These are phyloP conservation scores for Sebastes schlegelii DNA, from an alignment of 2,113 vertebrate species.

Conservation along the genomic window DNA sequence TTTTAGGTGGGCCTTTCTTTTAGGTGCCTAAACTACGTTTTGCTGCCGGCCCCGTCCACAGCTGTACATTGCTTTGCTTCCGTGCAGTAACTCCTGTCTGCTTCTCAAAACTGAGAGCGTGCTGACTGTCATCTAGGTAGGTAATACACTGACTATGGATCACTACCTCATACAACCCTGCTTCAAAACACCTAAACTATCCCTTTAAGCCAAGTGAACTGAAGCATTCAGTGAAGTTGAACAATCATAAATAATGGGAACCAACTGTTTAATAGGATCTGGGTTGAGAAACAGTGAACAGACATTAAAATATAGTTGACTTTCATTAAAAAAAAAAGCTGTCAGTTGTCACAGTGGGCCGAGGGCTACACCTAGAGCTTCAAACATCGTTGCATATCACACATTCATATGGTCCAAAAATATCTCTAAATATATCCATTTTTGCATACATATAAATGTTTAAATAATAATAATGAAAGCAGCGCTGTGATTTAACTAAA, in stretches of 20 bases:
- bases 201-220: neutral
- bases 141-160: too few relatives aligned
- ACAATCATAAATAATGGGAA: neutral
- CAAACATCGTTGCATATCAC: neutral
- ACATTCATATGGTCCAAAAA: conserved; percentile 30
- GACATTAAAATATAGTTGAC: neutral
- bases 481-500: neutral
- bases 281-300: neutral
- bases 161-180: too few relatives aligned
- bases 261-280: neutral
- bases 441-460: neutral
- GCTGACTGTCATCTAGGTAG: too few relatives aligned
- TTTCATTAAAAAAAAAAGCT: neutral
- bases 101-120: too few relatives aligned
- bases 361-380: neutral
- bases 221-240: neutral
- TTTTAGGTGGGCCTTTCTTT: too few relatives aligned
- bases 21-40: too few relatives aligned
- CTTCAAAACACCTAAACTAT: neutral
- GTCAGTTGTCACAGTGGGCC: neutral
- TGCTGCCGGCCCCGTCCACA: too few relatives aligned
- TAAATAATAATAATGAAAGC: neutral
- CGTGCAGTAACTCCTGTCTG: too few relatives aligned
- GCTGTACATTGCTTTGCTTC: too few relatives aligned
- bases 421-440: neutral